Evolutionary conservation across 1,140 invertebrate species (phyloP).

Genomic region (Trichonephila clavipes): DNA sequence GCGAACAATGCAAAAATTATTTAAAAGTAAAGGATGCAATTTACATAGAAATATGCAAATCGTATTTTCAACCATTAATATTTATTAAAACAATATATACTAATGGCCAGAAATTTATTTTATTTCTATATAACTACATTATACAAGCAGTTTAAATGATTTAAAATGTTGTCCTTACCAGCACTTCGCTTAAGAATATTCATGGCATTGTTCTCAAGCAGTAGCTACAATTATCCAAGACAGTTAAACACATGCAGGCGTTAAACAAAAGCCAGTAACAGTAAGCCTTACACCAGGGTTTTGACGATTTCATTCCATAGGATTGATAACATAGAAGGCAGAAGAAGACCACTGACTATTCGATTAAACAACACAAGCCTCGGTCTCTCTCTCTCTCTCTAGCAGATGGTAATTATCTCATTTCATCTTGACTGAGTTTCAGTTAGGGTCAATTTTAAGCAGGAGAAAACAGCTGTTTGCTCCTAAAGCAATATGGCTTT

Average conservation of each 20-base stretch:
- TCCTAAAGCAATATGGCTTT: constrained; percentile 27
- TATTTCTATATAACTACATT: not conserved
- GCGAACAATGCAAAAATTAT: too few species aligned
- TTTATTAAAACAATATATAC: too few species aligned
- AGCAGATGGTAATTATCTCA: constrained; percentile 29
- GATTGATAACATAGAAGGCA: constrained; percentile 46
- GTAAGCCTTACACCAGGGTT: not conserved
- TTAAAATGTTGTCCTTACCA: not conserved
- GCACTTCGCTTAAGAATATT: not conserved
- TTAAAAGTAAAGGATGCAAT: too few species aligned
- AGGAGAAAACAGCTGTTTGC: constrained; percentile 13
- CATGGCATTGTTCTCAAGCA: not conserved
- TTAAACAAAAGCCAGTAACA: constrained; percentile 38
- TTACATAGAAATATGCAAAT: too few species aligned
- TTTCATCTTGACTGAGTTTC: constrained; percentile 49
- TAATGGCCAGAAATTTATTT: not conserved
- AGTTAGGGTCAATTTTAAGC: constrained; percentile 58
- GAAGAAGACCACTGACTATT: constrained; percentile 42
- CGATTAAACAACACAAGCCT: constrained; percentile 65
- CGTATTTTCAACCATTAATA: too few species aligned
- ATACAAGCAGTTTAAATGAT: not conserved
- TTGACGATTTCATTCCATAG: constrained; percentile 57
- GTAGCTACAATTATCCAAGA: constrained; percentile 15
- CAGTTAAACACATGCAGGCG: not conserved
- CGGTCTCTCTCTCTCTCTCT: too few species aligned